These are phyloP conservation scores for Erithacus rubecula DNA, from an alignment of 2,797 vertebrate species.

Conservation along the genomic window DNA sequence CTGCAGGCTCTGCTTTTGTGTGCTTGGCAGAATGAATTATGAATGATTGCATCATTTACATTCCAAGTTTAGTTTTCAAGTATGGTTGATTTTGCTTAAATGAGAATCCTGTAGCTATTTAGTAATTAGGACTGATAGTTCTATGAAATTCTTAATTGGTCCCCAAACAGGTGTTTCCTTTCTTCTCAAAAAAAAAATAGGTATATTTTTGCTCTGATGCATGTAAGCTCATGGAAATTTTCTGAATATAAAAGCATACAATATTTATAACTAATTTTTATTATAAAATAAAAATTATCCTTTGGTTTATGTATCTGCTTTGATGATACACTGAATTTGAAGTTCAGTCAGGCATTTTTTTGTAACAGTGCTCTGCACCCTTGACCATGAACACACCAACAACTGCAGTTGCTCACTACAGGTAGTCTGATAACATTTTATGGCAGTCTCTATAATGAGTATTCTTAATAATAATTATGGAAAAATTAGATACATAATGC, in stretches of 20 bases:
- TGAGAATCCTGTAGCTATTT: constrained; percentile 71
- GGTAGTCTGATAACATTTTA: background rate
- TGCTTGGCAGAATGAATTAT: constrained; percentile 72
- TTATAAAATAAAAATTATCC: constrained; percentile 10
- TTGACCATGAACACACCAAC: background rate
- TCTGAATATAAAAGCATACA: background rate
- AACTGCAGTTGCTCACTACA: background rate
- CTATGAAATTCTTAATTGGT: constrained; percentile 69
- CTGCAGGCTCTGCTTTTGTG: constrained; percentile 61
- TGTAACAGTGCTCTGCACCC: background rate
- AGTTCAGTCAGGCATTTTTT: background rate
- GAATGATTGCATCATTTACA: constrained; percentile 77
- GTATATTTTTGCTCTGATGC: constrained; percentile 55
- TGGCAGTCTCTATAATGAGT: background rate
- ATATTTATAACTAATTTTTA: background rate
- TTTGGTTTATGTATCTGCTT: background rate
- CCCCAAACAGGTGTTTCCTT: constrained; percentile 74
- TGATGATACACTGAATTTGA: background rate
- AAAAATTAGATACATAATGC: background rate
- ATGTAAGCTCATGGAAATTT: constrained; percentile 30
- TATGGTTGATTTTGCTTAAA: constrained; percentile 76
- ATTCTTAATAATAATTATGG: background rate
- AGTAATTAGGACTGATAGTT: constrained; percentile 76
- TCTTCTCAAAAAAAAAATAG: background rate
- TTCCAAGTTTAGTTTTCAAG: constrained; percentile 77